Conservation (phyloP, 2,888 invertebrate species). For the Tiphia femorata region DNA sequence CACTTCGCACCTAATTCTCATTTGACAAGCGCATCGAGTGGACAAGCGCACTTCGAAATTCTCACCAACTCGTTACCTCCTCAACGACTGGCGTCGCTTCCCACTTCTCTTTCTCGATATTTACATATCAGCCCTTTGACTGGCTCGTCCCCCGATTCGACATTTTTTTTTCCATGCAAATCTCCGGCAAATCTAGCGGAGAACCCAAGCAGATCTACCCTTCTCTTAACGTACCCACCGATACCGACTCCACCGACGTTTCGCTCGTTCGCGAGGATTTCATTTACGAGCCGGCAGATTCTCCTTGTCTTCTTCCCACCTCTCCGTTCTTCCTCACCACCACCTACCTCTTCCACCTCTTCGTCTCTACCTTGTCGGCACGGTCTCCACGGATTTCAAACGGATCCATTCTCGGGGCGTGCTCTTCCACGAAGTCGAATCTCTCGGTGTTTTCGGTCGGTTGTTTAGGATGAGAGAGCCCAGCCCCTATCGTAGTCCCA, state of each 20-base stretch:
- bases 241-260: constrained; percentile 28
- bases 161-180: constrained; percentile 36
- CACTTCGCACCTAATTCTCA: too few relatives aligned
- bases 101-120: not conserved
- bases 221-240: constrained; percentile 24
- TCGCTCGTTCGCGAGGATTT: constrained; percentile 41
- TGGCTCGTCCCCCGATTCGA: constrained; percentile 6
- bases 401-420: constrained; percentile 41
- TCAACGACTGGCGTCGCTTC: too few relatives aligned
- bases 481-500: constrained; percentile 10
- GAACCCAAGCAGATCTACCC: too few relatives aligned
- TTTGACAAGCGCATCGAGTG: too few relatives aligned
- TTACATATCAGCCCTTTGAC: constrained; percentile 24
- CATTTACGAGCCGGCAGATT: constrained; percentile 39
- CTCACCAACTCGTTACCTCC: too few relatives aligned
- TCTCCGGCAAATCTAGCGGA: constrained; percentile 18
- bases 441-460: constrained; percentile 35
- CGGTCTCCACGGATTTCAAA: constrained; percentile 30
- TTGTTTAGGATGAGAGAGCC: constrained; percentile 39
- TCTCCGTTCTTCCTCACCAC: not conserved
- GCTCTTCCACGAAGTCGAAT: constrained; percentile 31
- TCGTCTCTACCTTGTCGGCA: too few relatives aligned
- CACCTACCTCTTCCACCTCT: not conserved
- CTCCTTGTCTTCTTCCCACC: not conserved
- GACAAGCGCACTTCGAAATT: too few relatives aligned